A percentile compares a stretch with the other conserved stretches of the same genome.
Evolutionary conservation across 2,113 vertebrate genomes (phyloP).

Genomic region (Hypocryptadius cinnamomeus): DNA sequence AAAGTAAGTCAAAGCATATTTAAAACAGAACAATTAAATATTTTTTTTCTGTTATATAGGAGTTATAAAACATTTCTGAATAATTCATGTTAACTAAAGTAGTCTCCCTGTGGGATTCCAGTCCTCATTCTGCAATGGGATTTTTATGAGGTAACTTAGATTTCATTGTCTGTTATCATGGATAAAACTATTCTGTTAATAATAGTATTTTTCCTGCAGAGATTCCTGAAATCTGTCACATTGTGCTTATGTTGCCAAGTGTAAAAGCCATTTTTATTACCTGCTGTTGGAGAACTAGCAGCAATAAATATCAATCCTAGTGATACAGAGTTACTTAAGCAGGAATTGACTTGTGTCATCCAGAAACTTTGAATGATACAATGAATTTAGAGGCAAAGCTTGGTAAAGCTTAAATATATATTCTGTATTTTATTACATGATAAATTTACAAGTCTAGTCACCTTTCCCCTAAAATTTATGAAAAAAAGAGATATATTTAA

Average conservation of each 20-base stretch:
- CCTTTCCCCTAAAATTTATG: not conserved
- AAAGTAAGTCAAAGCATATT: not conserved
- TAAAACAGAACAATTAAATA: not conserved
- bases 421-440: not conserved
- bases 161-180: not conserved
- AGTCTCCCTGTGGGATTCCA: not conserved
- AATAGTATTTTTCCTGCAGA: not conserved
- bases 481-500: not conserved
- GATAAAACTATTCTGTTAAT: not conserved
- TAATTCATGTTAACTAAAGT: not conserved
- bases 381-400: not conserved
- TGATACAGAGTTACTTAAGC: not conserved
- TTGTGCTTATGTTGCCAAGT: not conserved
- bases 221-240: not conserved
- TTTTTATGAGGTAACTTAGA: not conserved
- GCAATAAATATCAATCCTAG: not conserved
- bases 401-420: not conserved
- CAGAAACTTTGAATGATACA: not conserved
- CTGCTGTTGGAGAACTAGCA: not conserved
- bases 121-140: not conserved
- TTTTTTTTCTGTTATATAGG: not conserved
- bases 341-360: not conserved
- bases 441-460: not conserved
- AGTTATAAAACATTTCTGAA: not conserved
- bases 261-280: not conserved